Evolutionary conservation across 2,113 vertebrate genomes (phyloP).

Genomic region (Aptenodytes forsteri): DNA sequence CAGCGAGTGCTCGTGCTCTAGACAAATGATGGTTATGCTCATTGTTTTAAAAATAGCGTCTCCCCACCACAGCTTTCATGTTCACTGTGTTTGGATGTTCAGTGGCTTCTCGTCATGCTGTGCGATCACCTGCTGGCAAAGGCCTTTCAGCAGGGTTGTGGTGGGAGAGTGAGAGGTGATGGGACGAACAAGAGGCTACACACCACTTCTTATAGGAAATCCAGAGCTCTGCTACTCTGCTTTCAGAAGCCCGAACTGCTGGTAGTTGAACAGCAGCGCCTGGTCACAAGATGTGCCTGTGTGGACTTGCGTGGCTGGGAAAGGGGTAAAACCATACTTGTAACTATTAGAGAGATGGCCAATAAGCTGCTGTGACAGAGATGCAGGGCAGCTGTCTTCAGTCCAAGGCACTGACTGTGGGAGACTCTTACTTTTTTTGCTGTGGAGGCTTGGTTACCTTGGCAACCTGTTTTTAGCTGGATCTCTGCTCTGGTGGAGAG

Average conservation of each 20-base stretch:
- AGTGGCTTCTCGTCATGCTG: rapidly evolving
- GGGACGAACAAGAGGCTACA: neutral
- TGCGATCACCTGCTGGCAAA: neutral
- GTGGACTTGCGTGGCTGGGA: neutral
- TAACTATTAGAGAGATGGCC: neutral
- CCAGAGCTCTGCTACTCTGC: neutral
- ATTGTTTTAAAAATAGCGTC: neutral
- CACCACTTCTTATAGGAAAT: neutral
- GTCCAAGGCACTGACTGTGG: slow-evolving; percentile 1
- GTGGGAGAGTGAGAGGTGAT: neutral
- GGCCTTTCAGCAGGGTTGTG: neutral
- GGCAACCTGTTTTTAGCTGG: slow-evolving; percentile 60
- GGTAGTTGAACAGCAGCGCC: neutral
- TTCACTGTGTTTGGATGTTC: neutral
- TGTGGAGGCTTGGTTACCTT: slow-evolving; percentile 63
- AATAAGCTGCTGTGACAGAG: neutral
- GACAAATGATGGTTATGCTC: rapidly evolving
- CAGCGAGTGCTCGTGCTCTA: neutral
- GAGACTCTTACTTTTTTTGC: neutral
- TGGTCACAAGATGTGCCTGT: neutral
- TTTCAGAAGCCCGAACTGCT: neutral
- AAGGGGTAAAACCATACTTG: neutral
- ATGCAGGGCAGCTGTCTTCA: slow-evolving; percentile 15
- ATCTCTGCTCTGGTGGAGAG: slow-evolving; percentile 10
- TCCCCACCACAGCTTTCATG: neutral